Evolutionary conservation across 2,888 invertebrate species (phyloP).

Genomic region (Congeria kusceri): DNA sequence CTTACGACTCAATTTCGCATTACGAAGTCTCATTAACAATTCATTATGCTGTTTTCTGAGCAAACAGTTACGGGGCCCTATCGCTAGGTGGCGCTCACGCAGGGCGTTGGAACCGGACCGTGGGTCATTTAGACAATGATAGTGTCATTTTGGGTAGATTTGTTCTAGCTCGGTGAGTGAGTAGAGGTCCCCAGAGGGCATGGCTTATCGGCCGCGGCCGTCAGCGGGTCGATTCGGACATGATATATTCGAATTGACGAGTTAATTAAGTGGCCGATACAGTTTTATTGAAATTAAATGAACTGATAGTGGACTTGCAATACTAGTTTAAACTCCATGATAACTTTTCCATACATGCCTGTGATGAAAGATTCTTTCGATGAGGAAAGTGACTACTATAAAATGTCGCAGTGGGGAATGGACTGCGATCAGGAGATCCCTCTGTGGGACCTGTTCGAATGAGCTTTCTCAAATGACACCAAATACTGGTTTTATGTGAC

Average conservation of each 20-base stretch:
- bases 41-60: constrained; percentile 31
- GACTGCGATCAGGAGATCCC: no score
- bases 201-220: constrained; percentile 37
- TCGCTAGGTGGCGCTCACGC: constrained; percentile 35
- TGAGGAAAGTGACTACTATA: no score
- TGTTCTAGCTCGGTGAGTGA: constrained; percentile 28
- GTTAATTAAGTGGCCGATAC: constrained; percentile 30
- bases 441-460: no score
- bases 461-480: no score
- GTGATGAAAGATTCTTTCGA: no score
- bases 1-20: constrained; percentile 11
- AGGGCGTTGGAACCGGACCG: constrained; percentile 26
- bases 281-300: constrained; percentile 43
- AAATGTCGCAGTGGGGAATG: no score
- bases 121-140: constrained; percentile 48
- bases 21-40: constrained; percentile 40
- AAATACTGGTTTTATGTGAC: no score
- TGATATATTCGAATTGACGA: constrained; percentile 46
- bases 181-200: constrained; percentile 35
- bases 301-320: constrained; percentile 4
- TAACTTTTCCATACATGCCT: no score
- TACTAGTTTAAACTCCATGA: no score
- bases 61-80: constrained; percentile 38
- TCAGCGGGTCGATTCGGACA: constrained; percentile 30
- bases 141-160: constrained; percentile 20